phyloP scores from a whole-genome alignment of 2,113 vertebrate species.

The Prochilodus magdalenae region DNA sequence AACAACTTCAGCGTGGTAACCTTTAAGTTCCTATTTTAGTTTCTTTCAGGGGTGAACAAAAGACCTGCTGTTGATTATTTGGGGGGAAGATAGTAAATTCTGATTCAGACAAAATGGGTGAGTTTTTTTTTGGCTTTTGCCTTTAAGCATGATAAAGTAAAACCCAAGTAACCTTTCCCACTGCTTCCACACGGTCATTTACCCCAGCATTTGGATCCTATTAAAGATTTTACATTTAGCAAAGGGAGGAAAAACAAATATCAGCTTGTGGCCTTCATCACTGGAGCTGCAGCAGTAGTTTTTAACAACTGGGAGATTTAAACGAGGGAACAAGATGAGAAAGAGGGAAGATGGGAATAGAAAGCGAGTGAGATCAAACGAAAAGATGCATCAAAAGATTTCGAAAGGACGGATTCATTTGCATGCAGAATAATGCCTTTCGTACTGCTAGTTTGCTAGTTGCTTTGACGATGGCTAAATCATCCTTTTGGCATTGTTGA shows the following conservation, averaged over 20 bases:
- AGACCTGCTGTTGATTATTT: conserved; percentile 41
- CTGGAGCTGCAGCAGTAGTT: conserved; percentile 1
- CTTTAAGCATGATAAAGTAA: conserved; percentile 31
- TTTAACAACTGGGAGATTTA: conserved; percentile 17
- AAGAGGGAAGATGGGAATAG: background rate
- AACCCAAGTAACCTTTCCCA: conserved; percentile 10
- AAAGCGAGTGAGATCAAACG: conserved; percentile 23
- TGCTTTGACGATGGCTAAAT: conserved; percentile 54
- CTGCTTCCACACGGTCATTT: conserved; percentile 9
- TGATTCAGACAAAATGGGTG: conserved; percentile 47
- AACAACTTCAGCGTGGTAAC: conserved; percentile 37
- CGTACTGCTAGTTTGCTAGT: conserved; percentile 37
- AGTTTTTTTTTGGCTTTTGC: conserved; percentile 21
- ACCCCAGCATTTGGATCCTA: conserved; percentile 8
- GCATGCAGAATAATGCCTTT: conserved; percentile 45
- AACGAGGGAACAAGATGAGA: background rate
- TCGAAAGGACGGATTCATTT: conserved; percentile 44
- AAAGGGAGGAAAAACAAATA: conserved; percentile 5
- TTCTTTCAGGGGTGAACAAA: conserved; percentile 28
- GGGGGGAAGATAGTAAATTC: conserved; percentile 40
- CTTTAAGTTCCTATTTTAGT: conserved; percentile 38
- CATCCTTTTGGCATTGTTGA: conserved; percentile 40
- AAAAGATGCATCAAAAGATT: conserved; percentile 44
- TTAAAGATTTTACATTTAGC: conserved; percentile 27
- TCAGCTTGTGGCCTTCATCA: conserved; percentile 17